Evolutionary conservation across 2,113 vertebrate species (phyloP).

Genomic region (Rhinoderma darwinii): DNA sequence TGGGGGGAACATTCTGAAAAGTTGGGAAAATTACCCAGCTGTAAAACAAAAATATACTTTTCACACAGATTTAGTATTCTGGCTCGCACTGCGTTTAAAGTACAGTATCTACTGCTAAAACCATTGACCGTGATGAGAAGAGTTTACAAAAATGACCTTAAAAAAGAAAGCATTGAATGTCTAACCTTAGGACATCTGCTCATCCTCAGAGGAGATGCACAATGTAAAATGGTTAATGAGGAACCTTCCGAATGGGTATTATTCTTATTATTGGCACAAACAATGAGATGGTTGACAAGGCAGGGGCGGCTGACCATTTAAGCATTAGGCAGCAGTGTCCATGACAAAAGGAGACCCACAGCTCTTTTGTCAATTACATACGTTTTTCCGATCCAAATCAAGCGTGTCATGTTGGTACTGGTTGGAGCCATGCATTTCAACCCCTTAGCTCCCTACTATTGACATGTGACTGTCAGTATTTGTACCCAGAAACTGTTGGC

Average conservation of each 20-base stretch:
- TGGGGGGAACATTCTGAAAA: slow-evolving; percentile 8
- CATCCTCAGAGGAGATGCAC: not conserved
- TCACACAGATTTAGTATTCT: slow-evolving; percentile 27
- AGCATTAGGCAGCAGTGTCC: no score
- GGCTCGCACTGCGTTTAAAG: not conserved
- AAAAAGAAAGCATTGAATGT: not conserved
- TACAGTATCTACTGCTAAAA: slow-evolving; percentile 3
- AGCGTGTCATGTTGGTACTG: no score
- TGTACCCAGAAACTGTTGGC: no score
- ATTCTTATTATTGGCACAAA: slow-evolving; percentile 4
- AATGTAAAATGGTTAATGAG: not conserved
- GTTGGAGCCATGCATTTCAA: no score
- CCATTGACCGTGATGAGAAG: not conserved
- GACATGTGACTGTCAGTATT: no score
- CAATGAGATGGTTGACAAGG: not conserved
- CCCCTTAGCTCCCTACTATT: no score
- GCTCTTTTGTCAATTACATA: no score
- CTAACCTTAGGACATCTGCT: not conserved
- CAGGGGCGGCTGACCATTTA: not conserved
- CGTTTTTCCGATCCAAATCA: no score
- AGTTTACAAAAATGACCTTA: not conserved
- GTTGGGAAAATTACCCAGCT: slow-evolving; percentile 24
- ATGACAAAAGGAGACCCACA: no score
- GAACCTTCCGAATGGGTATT: not conserved
- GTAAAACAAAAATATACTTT: slow-evolving; percentile 17